phyloP scores from a whole-genome alignment of 2,113 vertebrate genomes.

The Leptobrachium ailaonicum region DNA sequence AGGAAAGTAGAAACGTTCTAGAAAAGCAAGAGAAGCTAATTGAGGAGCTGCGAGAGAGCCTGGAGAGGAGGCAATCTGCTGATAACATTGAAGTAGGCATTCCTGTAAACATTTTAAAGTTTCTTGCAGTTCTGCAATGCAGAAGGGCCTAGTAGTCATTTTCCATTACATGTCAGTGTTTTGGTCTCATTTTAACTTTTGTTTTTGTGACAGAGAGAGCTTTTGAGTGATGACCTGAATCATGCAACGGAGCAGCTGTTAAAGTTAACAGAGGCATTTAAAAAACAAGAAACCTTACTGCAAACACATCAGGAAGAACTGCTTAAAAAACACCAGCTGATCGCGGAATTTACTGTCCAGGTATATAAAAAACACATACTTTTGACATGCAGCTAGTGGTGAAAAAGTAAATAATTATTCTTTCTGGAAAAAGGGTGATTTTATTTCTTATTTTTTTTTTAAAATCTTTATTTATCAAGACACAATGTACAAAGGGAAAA shows the following conservation, averaged over 20 bases:
- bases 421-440: too few relatives aligned
- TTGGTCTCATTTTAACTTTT: background rate
- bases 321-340: conserved; percentile 70
- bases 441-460: too few relatives aligned
- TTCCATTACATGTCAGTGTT: too few relatives aligned
- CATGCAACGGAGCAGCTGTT: conserved; percentile 84
- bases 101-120: too few relatives aligned
- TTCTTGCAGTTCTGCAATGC: too few relatives aligned
- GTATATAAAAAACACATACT: conserved; percentile 59
- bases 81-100: conserved; percentile 82
- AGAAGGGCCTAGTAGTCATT: too few relatives aligned
- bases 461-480: too few relatives aligned
- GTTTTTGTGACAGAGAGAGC: conserved; percentile 73
- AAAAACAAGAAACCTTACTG: conserved; percentile 77
- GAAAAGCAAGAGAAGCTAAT: conserved; percentile 72
- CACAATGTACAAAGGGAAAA: too few relatives aligned
- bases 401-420: too few relatives aligned
- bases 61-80: conserved; percentile 73
- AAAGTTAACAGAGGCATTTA: conserved; percentile 80
- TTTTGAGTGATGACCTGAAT: conserved; percentile 84
- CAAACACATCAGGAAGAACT: conserved; percentile 75
- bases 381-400: too few relatives aligned
- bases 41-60: conserved; percentile 73
- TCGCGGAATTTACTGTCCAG: conserved; percentile 77
- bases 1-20: conserved; percentile 69